Evolutionary conservation across 2,888 invertebrate species (phyloP).

Genomic region (Orchesellides sinensis): DNA sequence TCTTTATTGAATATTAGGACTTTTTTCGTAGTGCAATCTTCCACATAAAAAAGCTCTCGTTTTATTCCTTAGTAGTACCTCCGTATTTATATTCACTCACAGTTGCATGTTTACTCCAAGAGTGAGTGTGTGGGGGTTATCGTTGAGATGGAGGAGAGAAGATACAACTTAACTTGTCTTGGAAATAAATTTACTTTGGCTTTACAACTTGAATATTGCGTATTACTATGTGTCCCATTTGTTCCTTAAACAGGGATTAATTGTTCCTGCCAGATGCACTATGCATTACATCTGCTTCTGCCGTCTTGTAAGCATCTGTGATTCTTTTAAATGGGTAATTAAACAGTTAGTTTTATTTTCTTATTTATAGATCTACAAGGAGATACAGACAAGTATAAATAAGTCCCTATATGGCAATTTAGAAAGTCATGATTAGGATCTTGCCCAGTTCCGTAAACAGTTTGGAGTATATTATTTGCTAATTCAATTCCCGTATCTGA

Average conservation of each 20-base stretch:
- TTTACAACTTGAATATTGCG: conserved; percentile 12
- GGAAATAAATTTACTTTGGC: conserved; percentile 45
- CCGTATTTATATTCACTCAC: background rate
- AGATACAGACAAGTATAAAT: background rate
- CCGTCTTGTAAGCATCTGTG: conserved; percentile 35
- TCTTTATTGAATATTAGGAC: too few relatives aligned
- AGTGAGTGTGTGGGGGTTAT: too few relatives aligned
- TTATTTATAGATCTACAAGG: conserved; percentile 32
- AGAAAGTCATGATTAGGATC: too few relatives aligned
- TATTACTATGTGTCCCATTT: conserved; percentile 47
- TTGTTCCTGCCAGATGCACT: conserved; percentile 35
- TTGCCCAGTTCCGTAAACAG: too few relatives aligned
- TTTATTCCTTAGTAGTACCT: background rate
- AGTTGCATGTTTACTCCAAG: too few relatives aligned
- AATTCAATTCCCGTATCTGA: background rate
- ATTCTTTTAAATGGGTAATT: conserved; percentile 62
- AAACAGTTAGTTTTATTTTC: conserved; percentile 42
- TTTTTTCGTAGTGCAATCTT: too few relatives aligned
- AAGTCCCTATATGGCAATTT: too few relatives aligned
- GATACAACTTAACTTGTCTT: conserved; percentile 44
- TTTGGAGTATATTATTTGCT: too few relatives aligned
- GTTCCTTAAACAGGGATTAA: conserved; percentile 53
- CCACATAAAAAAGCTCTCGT: background rate
- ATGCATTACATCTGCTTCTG: conserved; percentile 1
- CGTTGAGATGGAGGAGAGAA: conserved; percentile 10